Base-by-base conservation (phyloP, 2,888 invertebrate genomes). In the Liodrosophila aerea region DNA sequence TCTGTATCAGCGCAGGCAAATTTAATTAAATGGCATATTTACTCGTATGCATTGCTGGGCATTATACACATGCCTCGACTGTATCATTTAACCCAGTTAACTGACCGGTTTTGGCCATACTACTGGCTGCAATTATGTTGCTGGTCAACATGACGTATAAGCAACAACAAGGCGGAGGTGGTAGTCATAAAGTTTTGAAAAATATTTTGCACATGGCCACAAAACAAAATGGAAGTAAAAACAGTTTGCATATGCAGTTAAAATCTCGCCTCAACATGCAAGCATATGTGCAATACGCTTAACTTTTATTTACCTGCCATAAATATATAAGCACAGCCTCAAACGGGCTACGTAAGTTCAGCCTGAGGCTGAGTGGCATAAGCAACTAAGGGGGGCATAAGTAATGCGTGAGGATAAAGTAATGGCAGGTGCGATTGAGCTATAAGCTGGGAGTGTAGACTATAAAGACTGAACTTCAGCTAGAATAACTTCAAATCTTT, bases 121-220 rank as follows among this genome's bases (percentile, higher is more conserved):
- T 15, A 39, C 47, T 15, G 34, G 37, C 40, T 27, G 50, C 47
- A 44, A 40, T 59, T 40, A 59, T 59, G 54, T 37, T 58, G 36
- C 34, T 16, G 39, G 16, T 27, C 64, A 64, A 53, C 60, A 40
- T 50, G 50, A 47, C 39, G 34, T 41, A 49, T 56, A 34, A 29
- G 27, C 31, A 51, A 15, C 41, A 29, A 16, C 22, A n/a, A 11
- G 7, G n/a, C 5, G 1, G 13, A 11, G 9, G 4, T 1, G 7
- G 12, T 50, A 34, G 27, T 27, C 46, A 40, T 44, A 56, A 67
- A 66, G 44, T 63, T 72, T 73, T 73, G 27, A 47, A 58, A 73
- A 56, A 73, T 64, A 64, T 63, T 77, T 73, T 60, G 39, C 47
- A 52, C 63, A 36, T 41, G 37, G 11, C 16, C 7, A 16, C 9